phyloP scores from a whole-genome alignment of 2,113 vertebrate genomes.

The Craseonycteris thonglongyai region DNA sequence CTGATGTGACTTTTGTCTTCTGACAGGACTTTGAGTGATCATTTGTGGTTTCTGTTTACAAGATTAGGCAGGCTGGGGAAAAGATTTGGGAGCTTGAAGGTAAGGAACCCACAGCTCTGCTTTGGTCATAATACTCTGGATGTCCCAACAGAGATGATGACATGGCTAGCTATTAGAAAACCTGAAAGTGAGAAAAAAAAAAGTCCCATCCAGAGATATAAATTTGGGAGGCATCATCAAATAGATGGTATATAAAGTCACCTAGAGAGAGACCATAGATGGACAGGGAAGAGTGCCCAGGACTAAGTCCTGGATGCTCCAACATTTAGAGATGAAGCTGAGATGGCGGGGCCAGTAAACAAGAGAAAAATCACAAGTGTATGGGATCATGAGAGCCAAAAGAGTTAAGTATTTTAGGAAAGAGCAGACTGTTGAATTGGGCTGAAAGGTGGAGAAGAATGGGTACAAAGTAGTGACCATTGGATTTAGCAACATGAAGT shows the following conservation, averaged over 20 bases:
- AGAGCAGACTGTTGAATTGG: background rate
- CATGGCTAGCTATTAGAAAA: background rate
- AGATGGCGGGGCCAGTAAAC: background rate
- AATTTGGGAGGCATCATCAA: too few relatives aligned
- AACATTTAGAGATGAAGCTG: background rate
- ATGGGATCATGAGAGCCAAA: background rate
- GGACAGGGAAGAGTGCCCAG: background rate
- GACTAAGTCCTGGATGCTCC: background rate
- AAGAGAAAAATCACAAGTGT: background rate
- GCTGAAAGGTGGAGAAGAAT: background rate
- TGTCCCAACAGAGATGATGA: background rate
- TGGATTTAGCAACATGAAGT: background rate
- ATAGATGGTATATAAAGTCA: background rate
- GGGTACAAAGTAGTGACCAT: background rate
- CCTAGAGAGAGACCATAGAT: background rate
- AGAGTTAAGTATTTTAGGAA: background rate
- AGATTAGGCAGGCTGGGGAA: background rate
- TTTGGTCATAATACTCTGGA: background rate
- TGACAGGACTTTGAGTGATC: background rate
- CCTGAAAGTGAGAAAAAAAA: background rate
- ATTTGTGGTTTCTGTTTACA: background rate
- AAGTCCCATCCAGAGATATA: background rate
- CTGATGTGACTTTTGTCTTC: background rate
- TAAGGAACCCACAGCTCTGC: background rate
- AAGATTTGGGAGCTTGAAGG: background rate